These are phyloP conservation scores for Nasua narica DNA, from an alignment of 2,797 vertebrate genomes.

Conservation along the genomic window DNA sequence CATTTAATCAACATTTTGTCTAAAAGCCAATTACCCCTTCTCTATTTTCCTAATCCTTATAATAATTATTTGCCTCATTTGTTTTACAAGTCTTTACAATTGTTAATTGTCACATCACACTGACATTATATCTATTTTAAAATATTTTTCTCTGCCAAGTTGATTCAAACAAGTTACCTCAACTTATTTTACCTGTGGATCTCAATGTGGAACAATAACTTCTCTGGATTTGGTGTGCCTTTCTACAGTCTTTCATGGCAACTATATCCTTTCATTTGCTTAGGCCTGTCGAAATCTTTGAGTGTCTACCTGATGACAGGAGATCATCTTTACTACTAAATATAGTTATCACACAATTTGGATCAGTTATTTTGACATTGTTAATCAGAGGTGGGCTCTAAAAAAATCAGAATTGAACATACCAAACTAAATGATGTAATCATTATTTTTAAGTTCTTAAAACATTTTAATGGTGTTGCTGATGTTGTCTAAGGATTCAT, in stretches of 20 bases:
- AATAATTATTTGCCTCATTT: neutral
- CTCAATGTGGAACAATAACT: neutral
- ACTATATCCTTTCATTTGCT: neutral
- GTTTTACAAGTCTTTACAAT: neutral
- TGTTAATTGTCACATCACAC: neutral
- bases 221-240: neutral
- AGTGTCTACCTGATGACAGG: neutral
- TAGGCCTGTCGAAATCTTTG: neutral
- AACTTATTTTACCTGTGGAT: neutral
- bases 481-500: neutral
- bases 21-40: neutral
- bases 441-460: neutral
- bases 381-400: neutral
- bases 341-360: neutral
- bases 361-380: conserved; percentile 4
- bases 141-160: neutral
- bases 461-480: neutral
- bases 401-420: neutral
- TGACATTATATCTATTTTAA: neutral
- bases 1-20: conserved; percentile 6
- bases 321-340: conserved; percentile 25
- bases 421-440: conserved; percentile 10
- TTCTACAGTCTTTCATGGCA: neutral
- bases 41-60: neutral
- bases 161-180: conserved; percentile 17